These are phyloP conservation scores for Peromyscus attwateri DNA, from an alignment of 2,797 vertebrate species.

Conservation along the genomic window DNA sequence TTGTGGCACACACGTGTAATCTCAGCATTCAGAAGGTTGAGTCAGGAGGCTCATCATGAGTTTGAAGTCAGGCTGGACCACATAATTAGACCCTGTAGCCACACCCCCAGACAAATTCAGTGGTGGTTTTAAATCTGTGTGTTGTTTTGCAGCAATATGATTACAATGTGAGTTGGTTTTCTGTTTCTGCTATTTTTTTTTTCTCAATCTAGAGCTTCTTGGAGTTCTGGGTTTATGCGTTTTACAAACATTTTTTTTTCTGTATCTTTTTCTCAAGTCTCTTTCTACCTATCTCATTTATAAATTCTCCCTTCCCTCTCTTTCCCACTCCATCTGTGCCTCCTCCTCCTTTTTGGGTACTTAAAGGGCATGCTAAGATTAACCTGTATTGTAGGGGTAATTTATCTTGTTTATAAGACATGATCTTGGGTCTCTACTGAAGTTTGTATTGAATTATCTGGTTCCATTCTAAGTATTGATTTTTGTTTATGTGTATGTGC, in stretches of 20 bases:
- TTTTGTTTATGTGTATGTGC: neutral
- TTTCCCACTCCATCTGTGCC: neutral
- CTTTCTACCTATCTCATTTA: neutral
- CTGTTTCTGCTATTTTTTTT: neutral
- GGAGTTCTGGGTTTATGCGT: neutral
- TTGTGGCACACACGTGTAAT: neutral
- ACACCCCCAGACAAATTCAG: neutral
- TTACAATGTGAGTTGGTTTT: neutral
- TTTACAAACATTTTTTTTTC: neutral
- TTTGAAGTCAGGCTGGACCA: neutral
- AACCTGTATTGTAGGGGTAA: neutral
- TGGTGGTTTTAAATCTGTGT: neutral
- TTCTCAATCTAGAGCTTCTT: neutral
- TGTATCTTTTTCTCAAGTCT: neutral
- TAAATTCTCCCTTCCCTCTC: no score
- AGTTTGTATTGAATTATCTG: neutral
- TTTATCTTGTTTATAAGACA: conserved; percentile 28
- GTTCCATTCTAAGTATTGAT: neutral
- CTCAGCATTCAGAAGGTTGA: neutral
- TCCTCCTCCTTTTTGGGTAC: neutral
- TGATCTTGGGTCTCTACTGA: neutral
- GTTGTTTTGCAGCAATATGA: neutral
- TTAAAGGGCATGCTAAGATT: conserved; percentile 3
- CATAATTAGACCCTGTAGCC: neutral
- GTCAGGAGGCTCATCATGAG: neutral